Evolutionary conservation across 2,113 vertebrate species (phyloP).

Genomic region (Entomyzon cyanotis): DNA sequence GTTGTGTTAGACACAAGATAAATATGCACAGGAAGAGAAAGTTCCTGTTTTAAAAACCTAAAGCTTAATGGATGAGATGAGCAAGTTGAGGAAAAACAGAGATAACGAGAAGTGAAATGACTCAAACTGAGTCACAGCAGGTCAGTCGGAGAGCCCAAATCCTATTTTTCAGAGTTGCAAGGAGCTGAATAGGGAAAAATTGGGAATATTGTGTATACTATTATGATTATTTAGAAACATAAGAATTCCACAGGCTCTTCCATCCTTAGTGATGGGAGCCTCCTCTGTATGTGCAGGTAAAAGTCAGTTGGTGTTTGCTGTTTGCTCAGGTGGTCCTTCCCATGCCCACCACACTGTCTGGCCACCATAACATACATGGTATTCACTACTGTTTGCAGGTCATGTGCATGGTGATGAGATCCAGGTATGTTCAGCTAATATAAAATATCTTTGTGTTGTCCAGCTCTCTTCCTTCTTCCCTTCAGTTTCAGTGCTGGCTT

Average conservation of each 20-base stretch:
- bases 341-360: background rate
- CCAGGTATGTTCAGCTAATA: background rate
- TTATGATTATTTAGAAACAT: background rate
- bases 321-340: background rate
- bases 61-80: slow-evolving; percentile 37
- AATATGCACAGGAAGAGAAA: slow-evolving; percentile 60
- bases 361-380: background rate
- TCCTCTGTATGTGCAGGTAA: background rate
- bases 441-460: background rate
- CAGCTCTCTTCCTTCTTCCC: slow-evolving; percentile 9
- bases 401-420: background rate
- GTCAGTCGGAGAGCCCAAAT: background rate
- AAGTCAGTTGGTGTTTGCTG: background rate
- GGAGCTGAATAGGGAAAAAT: background rate
- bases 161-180: background rate
- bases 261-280: background rate
- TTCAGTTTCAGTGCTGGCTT: slow-evolving; percentile 35
- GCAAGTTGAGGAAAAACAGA: slow-evolving; percentile 22
- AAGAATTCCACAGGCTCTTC: background rate
- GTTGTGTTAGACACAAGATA: slow-evolving; percentile 29
- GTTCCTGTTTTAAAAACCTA: slow-evolving; percentile 31
- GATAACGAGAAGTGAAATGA: slow-evolving; percentile 8
- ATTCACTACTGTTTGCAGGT: background rate
- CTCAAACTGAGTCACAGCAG: slow-evolving; percentile 15
- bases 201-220: background rate